Evolutionary conservation across 2,113 vertebrate genomes (phyloP), one percentile per base, ranked within the genome.

Genomic region (Apaloderma vittatum): DNA sequence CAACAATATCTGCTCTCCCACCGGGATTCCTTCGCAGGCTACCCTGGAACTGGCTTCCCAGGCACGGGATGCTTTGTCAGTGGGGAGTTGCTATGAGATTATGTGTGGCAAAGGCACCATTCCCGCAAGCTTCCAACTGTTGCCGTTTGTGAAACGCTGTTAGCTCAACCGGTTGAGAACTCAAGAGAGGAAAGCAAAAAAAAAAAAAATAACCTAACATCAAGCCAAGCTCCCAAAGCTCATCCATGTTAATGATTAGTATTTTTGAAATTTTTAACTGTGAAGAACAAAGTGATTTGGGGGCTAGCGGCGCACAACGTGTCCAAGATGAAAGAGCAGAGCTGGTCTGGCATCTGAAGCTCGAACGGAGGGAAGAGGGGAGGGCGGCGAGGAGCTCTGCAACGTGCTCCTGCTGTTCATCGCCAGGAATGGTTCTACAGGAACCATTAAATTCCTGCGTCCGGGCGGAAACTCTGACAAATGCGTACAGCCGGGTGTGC

Each of bases 191-290:
- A 84, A 58, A 78, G n/a, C 30, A 11, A 49, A 75, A 40, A 40
- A 40, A 9, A 40, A 40, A 40, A 40, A 40, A 40, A 40, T 10
- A 82, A 6, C 30, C 14, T 49, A 51, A 36, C 54, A n/a, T 73
- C 72, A 82, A 5, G 37, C 66, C 26, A 19, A 85, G 75, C 84
- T 96, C 92, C 84, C 14, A 8, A 74, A 83, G 78, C 79, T 96
- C 91, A 80, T 89, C 87, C 57, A 11, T 57, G 87, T 97, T 96
- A 87, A 91, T 86, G 55, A 96, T 94, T 85, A 80, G 85, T 90
- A 55, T 67, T 43, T 77, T 70, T 92, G 86, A 96, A 90, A 72
- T 79, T 65, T 40, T 92, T 66, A 61, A 43, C 84, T 65, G 78
- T 18, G 82, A 89, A 91, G 94, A 96, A 72, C 87, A 85, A 83